These are phyloP conservation scores for Pelecanoides urinatrix DNA, from an alignment of 2,113 vertebrate species.

Conservation along the genomic window DNA sequence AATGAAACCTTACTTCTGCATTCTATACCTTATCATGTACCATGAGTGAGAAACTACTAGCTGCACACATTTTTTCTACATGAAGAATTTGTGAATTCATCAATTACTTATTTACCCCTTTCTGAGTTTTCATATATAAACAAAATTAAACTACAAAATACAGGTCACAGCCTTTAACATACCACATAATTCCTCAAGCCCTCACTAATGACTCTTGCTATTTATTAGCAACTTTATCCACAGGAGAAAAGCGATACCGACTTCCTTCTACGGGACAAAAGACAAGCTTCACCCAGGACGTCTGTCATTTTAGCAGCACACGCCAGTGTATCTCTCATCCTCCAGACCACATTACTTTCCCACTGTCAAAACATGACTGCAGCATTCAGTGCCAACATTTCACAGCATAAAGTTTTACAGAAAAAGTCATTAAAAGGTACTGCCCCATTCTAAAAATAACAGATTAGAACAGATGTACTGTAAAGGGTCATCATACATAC, in stretches of 20 bases:
- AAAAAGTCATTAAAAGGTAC: neutral
- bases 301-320: neutral
- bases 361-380: neutral
- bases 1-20: neutral
- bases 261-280: neutral
- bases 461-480: neutral
- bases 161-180: neutral
- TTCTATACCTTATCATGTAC: neutral
- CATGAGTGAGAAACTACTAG: neutral
- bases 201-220: neutral
- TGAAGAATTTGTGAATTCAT: neutral
- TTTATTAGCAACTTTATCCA: neutral
- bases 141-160: neutral
- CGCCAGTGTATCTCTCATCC: neutral
- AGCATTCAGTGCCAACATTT: neutral
- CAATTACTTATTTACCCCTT: neutral
- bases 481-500: neutral
- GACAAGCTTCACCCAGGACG: neutral
- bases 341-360: neutral
- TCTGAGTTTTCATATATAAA: neutral
- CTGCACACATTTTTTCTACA: neutral
- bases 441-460: neutral
- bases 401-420: neutral
- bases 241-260: fast-evolving
- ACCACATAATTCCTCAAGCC: neutral